These are phyloP conservation scores for Mechanitis messenoides DNA, from an alignment of 2,888 invertebrate species.

Conservation along the genomic window DNA sequence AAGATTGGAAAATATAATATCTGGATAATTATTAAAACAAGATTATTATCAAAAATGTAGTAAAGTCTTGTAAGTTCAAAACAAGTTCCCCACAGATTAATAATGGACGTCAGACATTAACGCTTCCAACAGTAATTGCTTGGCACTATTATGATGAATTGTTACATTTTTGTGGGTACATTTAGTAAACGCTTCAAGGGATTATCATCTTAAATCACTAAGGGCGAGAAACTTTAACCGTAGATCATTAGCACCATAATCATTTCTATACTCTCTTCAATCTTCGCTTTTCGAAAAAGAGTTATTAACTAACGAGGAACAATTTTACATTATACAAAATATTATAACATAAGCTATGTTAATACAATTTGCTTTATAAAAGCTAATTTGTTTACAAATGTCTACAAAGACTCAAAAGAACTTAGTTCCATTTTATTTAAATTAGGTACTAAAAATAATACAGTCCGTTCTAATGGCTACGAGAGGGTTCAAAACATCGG, in stretches of 20 bases:
- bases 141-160: conserved; percentile 62
- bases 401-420: conserved; percentile 63
- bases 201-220: conserved; percentile 51
- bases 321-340: conserved; percentile 18
- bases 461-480: conserved; percentile 52
- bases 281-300: conserved; percentile 29
- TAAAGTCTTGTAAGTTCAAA: conserved; percentile 63
- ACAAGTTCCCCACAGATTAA: conserved; percentile 68
- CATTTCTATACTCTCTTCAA: conserved; percentile 36
- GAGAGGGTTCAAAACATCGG: conserved; percentile 58
- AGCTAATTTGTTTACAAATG: conserved; percentile 69
- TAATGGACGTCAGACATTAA: conserved; percentile 71
- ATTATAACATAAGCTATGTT: conserved; percentile 19
- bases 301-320: conserved; percentile 25
- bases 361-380: conserved; percentile 32
- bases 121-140: conserved; percentile 66
- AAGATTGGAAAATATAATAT: conserved; percentile 70
- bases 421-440: conserved; percentile 70
- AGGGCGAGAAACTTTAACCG: conserved; percentile 34
- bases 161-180: conserved; percentile 62
- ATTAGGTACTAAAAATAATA: conserved; percentile 72
- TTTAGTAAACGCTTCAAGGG: conserved; percentile 60
- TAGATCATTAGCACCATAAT: conserved; percentile 47
- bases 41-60: conserved; percentile 71
- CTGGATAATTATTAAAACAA: conserved; percentile 72